Percentiles rank a stretch among this genome's conserved stretches.
Conservation (phyloP, 2,113 vertebrate species). For the Empidonax alnorum region DNA sequence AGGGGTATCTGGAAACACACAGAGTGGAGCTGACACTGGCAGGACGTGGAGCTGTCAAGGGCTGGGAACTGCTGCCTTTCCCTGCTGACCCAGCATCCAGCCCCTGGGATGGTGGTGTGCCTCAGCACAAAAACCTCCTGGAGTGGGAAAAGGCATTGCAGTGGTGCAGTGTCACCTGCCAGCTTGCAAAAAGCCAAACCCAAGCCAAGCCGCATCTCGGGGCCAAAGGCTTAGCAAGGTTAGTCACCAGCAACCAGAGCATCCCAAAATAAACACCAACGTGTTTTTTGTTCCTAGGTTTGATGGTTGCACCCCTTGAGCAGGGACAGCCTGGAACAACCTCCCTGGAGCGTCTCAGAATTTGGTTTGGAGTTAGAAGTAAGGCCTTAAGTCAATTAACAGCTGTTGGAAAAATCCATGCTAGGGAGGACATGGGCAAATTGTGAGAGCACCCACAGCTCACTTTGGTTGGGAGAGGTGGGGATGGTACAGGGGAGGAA, state of each 20-base stretch:
- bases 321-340: background rate
- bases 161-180: background rate
- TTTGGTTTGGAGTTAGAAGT: background rate
- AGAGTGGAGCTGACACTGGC: background rate
- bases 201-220: background rate
- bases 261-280: background rate
- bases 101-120: rapidly evolving
- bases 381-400: background rate
- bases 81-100: background rate
- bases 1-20: background rate
- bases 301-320: background rate
- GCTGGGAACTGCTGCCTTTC: background rate
- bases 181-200: conserved; percentile 19
- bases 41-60: background rate
- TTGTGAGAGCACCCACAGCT: background rate
- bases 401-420: background rate
- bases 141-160: background rate
- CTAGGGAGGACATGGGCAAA: background rate
- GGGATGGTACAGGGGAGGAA: background rate
- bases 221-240: background rate
- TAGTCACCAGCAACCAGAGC: background rate
- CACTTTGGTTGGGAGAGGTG: rapidly evolving
- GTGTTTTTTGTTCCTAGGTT: background rate
- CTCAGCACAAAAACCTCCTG: conserved; percentile 10
- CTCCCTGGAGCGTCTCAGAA: background rate